Base-by-base conservation (phyloP, 2,888 invertebrate genomes). In the Cephus nigrinus region DNA sequence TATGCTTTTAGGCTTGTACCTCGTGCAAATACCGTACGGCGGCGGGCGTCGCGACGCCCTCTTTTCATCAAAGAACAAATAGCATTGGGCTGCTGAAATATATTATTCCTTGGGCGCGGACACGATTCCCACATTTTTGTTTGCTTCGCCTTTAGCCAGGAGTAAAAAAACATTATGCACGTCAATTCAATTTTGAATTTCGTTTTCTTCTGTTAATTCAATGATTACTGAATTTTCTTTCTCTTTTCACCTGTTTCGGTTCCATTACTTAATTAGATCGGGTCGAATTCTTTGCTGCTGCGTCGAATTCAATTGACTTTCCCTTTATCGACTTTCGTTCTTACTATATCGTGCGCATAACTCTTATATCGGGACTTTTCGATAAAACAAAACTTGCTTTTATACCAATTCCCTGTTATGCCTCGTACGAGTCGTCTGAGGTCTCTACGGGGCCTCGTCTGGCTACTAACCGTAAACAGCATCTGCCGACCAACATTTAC, bases 41-140 rank as follows among this genome's bases (percentile, higher is more conserved):
- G 71, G 15, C 31, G 0, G 31, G 71, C 77, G 31, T 34, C 55
- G 36, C 33, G 23, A 55, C 40, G 75, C 12, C 4, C 31, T 69
- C 30, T 73, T 68, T 78, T 73, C 78, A 73, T 75, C 73, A 40
- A 11, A 34, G n/a, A 12, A 71, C 23, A 77, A 79, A 79, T 68
- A 74, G 74, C 79, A 69, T 76, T 74, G 68, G 73, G 73, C 76
- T 34, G 23, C 30, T 31, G 73, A 73, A 55, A 76, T 79, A 74
- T 76, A 74, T 77, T 74, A 74, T 71, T 36, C 35, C 33, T 34
- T 73, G 1, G 9, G 40, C 71, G 69, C 11, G 71, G 23, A 36
- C 76, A 30, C 31, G 68, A 72, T 75, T 31, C 23, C 40, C 23
- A 23, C 1, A 5, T 32, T 75, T 36, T 34, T 36, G n/a, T 72